Evolutionary conservation across 2,888 invertebrate species (phyloP).

Genomic region (Furcula furcula): DNA sequence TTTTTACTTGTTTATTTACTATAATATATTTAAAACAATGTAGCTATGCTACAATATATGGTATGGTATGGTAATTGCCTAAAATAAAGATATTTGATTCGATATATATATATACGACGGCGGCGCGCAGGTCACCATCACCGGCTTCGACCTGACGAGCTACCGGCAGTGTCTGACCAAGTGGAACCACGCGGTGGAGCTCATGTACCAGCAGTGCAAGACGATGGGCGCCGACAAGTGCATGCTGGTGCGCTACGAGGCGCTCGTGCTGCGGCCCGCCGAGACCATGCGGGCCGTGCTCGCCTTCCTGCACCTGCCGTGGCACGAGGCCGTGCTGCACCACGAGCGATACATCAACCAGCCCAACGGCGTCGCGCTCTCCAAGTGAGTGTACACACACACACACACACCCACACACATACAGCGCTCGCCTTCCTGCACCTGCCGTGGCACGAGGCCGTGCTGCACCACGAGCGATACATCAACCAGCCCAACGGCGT

Average conservation of each 20-base stretch:
- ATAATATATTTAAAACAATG: too few relatives aligned
- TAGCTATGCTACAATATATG: too few relatives aligned
- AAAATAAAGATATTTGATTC: too few relatives aligned
- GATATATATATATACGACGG: too few relatives aligned
- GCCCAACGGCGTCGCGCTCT: slow-evolving; percentile 95
- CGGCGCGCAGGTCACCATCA: slow-evolving; percentile 81
- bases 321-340: slow-evolving; percentile 97
- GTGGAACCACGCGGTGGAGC: slow-evolving; percentile 97
- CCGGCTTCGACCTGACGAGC: slow-evolving; percentile 96
- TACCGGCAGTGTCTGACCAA: slow-evolving; percentile 97
- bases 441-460: too few relatives aligned
- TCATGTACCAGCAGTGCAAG: slow-evolving; percentile 96
- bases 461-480: too few relatives aligned
- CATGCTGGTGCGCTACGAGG: slow-evolving; percentile 97
- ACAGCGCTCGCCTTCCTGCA: too few relatives aligned
- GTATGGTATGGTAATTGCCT: too few relatives aligned
- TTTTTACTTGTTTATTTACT: too few relatives aligned
- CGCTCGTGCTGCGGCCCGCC: slow-evolving; percentile 96
- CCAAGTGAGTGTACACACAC: slow-evolving; percentile 86
- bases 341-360: slow-evolving; percentile 99
- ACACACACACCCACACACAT: neutral
- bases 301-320: slow-evolving; percentile 93
- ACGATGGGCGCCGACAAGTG: slow-evolving; percentile 89
- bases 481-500: too few relatives aligned
- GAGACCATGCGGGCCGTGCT: slow-evolving; percentile 94